These are phyloP conservation scores for Hyla sarda DNA, from an alignment of 2,113 vertebrate species.

Conservation along the genomic window DNA sequence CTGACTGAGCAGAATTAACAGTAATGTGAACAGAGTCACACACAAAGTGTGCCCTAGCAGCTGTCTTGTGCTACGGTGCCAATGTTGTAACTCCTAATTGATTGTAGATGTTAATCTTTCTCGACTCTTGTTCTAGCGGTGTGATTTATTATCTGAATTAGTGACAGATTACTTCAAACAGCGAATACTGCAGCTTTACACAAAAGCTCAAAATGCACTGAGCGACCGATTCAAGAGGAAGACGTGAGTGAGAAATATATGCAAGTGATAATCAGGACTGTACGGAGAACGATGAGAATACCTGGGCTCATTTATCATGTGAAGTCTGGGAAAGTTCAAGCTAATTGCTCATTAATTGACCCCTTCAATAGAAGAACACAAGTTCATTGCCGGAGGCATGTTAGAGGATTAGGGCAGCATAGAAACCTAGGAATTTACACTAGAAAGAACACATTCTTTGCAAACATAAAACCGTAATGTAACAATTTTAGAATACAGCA, in stretches of 20 bases:
- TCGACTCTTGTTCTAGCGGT: constrained; percentile 70
- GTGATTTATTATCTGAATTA: constrained; percentile 76
- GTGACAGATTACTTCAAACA: constrained; percentile 68
- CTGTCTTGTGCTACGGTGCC: constrained; percentile 68
- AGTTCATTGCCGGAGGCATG: constrained; percentile 64
- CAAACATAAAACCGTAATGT: neutral
- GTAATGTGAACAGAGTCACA: neutral
- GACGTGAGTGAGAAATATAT: constrained; percentile 55
- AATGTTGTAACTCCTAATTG: constrained; percentile 75
- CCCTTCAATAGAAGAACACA: constrained; percentile 66
- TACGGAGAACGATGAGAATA: constrained; percentile 66
- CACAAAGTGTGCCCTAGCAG: constrained; percentile 63
- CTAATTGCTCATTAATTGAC: constrained; percentile 72
- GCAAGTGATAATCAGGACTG: neutral
- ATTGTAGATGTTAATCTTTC: constrained; percentile 75
- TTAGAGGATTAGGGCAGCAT: constrained; percentile 53
- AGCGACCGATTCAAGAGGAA: constrained; percentile 62
- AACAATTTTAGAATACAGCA: neutral
- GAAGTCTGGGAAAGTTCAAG: constrained; percentile 63
- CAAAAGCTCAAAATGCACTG: constrained; percentile 59
- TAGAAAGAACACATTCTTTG: neutral
- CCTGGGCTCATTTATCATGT: constrained; percentile 69
- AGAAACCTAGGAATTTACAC: constrained; percentile 50
- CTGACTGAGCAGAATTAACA: neutral
- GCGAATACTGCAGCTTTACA: constrained; percentile 67